A percentile compares a stretch with the other conserved stretches of the same genome.
These are phyloP conservation scores for Oryzaephilus surinamensis DNA, from an alignment of 1,140 invertebrate species.

Conservation along the genomic window DNA sequence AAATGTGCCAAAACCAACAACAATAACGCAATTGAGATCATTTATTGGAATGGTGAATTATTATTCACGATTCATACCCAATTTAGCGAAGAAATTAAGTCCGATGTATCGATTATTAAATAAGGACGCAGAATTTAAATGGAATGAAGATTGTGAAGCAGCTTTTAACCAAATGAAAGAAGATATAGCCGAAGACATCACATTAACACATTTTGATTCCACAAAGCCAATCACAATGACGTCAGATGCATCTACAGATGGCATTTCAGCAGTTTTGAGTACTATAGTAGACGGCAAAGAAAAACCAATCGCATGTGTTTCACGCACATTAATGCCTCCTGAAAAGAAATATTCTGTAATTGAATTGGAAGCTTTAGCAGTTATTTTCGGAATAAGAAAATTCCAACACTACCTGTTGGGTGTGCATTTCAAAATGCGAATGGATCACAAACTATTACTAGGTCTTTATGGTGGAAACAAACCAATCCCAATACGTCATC, in stretches of 20 bases:
- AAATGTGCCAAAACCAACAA: constrained; percentile 21
- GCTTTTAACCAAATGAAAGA: constrained; percentile 5
- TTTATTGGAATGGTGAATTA: constrained; percentile 30
- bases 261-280: too few relatives aligned
- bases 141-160: constrained; percentile 2
- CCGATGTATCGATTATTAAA: constrained; percentile 9
- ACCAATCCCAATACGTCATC: constrained; percentile 9
- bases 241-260: too few relatives aligned
- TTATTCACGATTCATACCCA: constrained; percentile 5
- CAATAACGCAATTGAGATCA: constrained; percentile 23
- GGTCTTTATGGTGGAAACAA: constrained; percentile 6
- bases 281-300: too few relatives aligned
- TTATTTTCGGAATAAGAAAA: constrained; percentile 34
- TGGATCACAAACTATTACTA: constrained; percentile 24
- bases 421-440: constrained; percentile 8
- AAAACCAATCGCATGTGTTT: constrained; percentile 8
- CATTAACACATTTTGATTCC: not conserved
- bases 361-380: constrained; percentile 26
- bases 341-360: constrained; percentile 22
- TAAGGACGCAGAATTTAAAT: constrained; percentile 7
- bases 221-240: too few relatives aligned
- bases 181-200: not conserved
- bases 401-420: constrained; percentile 15
- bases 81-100: constrained; percentile 9
- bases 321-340: constrained; percentile 9